Evolutionary conservation across 2,113 vertebrate genomes (phyloP).

Genomic region (Anguilla japonica): DNA sequence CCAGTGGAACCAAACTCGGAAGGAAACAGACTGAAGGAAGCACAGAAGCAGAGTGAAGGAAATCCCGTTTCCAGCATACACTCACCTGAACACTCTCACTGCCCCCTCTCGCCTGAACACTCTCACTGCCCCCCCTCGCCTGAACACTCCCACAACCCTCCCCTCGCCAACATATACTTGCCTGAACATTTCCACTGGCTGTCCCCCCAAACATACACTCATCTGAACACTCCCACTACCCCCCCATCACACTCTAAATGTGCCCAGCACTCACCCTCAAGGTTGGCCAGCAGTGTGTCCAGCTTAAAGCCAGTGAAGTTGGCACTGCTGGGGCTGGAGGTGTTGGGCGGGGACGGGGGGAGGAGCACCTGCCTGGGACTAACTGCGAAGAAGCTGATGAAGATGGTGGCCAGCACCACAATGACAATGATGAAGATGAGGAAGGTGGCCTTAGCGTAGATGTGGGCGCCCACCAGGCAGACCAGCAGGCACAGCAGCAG

Average conservation of each 20-base stretch:
- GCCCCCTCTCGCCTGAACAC: too few species aligned
- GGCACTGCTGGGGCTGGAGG: slow-evolving; percentile 43
- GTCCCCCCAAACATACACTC: too few species aligned
- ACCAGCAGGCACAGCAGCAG: slow-evolving; percentile 81
- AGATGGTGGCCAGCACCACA: slow-evolving; percentile 75
- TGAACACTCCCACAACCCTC: too few species aligned
- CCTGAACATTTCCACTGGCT: too few species aligned
- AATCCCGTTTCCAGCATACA: too few species aligned
- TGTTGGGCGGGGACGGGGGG: slow-evolving; percentile 28
- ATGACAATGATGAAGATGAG: slow-evolving; percentile 86
- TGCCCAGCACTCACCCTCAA: slow-evolving; percentile 66
- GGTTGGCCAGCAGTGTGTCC: slow-evolving; percentile 75
- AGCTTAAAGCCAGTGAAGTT: slow-evolving; percentile 85
- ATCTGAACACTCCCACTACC: not conserved
- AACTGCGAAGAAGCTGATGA: slow-evolving; percentile 82
- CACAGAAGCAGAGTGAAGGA: not conserved
- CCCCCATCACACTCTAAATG: not conserved
- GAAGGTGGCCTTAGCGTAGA: slow-evolving; percentile 88
- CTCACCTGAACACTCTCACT: too few species aligned
- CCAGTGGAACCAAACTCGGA: too few species aligned
- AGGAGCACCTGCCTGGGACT: slow-evolving; percentile 61
- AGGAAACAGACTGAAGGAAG: not conserved
- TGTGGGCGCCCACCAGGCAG: slow-evolving; percentile 83
- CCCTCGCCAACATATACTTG: too few species aligned
- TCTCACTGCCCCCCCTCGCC: too few species aligned